These are phyloP conservation scores for Helarctos malayanus DNA, from an alignment of 2,797 vertebrate species.

Conservation along the genomic window DNA sequence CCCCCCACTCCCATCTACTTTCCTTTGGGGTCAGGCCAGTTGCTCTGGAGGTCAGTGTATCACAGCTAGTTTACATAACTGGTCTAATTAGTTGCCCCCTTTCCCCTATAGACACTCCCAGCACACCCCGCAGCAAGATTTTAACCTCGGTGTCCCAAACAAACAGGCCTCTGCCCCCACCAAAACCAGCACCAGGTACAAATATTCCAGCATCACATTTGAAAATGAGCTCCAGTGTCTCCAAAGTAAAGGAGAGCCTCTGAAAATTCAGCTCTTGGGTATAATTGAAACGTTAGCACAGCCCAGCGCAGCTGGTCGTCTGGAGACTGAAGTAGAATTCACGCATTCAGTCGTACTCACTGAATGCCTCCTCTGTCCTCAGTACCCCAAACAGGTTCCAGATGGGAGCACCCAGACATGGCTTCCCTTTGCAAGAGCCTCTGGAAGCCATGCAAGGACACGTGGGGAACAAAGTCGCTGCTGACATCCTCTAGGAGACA, in stretches of 20 bases:
- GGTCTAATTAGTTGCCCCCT: neutral
- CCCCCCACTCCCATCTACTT: neutral
- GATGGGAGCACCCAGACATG: neutral
- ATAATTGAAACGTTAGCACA: conserved; percentile 16
- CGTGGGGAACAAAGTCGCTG: neutral
- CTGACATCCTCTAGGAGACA: neutral
- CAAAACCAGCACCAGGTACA: neutral
- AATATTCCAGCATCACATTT: neutral
- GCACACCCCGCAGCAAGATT: neutral
- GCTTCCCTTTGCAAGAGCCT: neutral
- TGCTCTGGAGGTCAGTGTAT: neutral
- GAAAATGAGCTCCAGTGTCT: conserved; percentile 42
- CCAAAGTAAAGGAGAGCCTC: conserved; percentile 7
- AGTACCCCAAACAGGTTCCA: neutral
- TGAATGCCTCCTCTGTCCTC: conserved; percentile 71
- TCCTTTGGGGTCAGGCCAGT: neutral
- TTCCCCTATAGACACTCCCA: neutral
- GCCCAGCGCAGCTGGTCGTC: conserved; percentile 56
- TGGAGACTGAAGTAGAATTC: conserved; percentile 63
- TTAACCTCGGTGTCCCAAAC: neutral
- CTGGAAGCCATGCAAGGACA: neutral
- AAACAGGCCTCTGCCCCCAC: neutral
- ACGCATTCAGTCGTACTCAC: neutral
- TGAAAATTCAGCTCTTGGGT: conserved; percentile 21
- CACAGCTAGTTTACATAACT: neutral